Conservation (phyloP, 2,797 vertebrate species). For the Odontamblyopus rebecca region DNA sequence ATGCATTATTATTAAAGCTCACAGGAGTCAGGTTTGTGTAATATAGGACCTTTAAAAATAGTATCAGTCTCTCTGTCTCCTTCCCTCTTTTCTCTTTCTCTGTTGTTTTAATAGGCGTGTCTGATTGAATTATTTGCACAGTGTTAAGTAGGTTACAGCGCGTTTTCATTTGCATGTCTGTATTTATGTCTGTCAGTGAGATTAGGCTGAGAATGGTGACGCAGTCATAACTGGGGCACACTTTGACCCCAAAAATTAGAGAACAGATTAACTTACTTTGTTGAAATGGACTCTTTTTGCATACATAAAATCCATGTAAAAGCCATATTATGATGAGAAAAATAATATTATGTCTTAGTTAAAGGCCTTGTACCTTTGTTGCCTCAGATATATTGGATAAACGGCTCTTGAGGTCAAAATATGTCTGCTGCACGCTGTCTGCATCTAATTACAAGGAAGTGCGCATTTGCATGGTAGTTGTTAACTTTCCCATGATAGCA, state of each 20-base stretch:
- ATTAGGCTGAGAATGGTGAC: background rate
- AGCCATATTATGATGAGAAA: too few species aligned
- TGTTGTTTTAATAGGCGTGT: background rate
- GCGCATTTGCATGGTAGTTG: too few species aligned
- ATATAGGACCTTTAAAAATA: background rate
- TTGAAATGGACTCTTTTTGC: background rate
- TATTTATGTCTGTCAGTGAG: conserved; percentile 7
- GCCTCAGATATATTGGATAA: too few species aligned
- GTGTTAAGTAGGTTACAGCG: conserved; percentile 7
- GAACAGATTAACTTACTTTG: conserved; percentile 4
- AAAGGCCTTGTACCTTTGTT: too few species aligned
- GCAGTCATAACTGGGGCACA: conserved; percentile 4
- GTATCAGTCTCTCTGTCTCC: background rate
- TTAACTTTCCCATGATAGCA: too few species aligned
- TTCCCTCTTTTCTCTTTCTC: background rate
- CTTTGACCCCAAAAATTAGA: background rate
- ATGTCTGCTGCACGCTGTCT: too few species aligned
- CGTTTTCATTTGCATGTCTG: conserved; percentile 6
- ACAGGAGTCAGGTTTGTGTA: too few species aligned
- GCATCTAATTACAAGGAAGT: too few species aligned
- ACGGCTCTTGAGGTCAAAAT: too few species aligned
- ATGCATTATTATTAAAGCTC: too few species aligned
- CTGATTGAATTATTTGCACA: background rate
- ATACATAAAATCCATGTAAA: too few species aligned
- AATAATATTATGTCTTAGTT: too few species aligned